Evolutionary conservation across 2,113 vertebrate genomes (phyloP).

Genomic region (Arothron firmamentum): DNA sequence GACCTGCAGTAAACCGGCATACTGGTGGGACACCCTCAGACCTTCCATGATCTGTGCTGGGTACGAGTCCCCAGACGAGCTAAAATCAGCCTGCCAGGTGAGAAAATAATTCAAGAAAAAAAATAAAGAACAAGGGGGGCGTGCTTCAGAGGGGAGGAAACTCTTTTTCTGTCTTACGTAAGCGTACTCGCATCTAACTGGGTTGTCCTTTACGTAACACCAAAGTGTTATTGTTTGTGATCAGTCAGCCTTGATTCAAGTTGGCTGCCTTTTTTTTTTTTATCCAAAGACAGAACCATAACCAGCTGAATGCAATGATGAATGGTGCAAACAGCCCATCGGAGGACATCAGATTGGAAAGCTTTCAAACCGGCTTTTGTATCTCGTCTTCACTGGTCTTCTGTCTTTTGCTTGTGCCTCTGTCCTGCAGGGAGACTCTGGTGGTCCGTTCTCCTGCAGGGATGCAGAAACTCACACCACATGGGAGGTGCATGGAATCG

Average conservation of each 20-base stretch:
- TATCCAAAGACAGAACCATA: conserved; percentile 13
- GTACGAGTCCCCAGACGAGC: conserved; percentile 68
- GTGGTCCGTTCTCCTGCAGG: conserved; percentile 64
- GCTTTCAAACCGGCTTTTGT: too few relatives aligned
- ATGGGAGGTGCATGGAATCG: conserved; percentile 71
- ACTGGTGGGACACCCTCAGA: conserved; percentile 66
- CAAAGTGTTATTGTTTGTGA: conserved; percentile 49
- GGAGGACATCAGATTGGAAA: too few relatives aligned
- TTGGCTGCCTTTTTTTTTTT: conserved; percentile 14
- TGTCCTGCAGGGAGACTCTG: conserved; percentile 62
- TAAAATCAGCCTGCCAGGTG: conserved; percentile 74
- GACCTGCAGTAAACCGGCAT: conserved; percentile 69
- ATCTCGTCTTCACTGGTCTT: too few relatives aligned
- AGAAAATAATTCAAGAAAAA: conserved; percentile 1
- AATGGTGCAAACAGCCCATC: background rate
- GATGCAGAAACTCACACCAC: background rate
- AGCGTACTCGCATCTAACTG: conserved; percentile 3
- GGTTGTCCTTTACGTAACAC: conserved; percentile 26
- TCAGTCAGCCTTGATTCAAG: conserved; percentile 51
- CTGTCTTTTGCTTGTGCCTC: background rate
- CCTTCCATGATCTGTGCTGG: conserved; percentile 74
- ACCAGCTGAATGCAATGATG: conserved; percentile 20
- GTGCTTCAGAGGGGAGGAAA: too few relatives aligned
- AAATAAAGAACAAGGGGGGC: too few relatives aligned
- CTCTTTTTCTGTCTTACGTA: conserved; percentile 21